These are phyloP conservation scores for Mellivora capensis DNA, from an alignment of 2,113 vertebrate genomes.

Conservation along the genomic window DNA sequence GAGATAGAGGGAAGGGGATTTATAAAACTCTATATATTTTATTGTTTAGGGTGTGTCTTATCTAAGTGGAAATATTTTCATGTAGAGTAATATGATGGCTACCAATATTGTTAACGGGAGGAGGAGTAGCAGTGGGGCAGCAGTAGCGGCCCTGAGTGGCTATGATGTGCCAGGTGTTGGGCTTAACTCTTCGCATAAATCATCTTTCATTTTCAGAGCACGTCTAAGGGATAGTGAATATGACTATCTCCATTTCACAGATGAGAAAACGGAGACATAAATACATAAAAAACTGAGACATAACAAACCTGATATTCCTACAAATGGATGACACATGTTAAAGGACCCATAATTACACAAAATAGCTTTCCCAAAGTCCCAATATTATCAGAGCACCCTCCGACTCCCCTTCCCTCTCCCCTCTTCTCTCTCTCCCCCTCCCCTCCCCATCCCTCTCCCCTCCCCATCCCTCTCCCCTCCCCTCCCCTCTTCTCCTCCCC, in stretches of 20 bases:
- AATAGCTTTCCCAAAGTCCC: neutral
- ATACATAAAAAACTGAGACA: neutral
- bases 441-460: neutral
- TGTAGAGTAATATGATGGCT: neutral
- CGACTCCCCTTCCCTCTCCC: too few species aligned
- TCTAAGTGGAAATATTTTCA: neutral
- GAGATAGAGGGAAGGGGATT: neutral
- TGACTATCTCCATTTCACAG: neutral
- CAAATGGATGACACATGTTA: too few species aligned
- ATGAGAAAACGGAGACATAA: neutral
- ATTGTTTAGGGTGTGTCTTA: neutral
- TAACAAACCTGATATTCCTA: too few species aligned
- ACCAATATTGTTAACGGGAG: neutral
- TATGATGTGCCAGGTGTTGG: neutral
- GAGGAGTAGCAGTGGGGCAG: too few species aligned
- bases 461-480: neutral
- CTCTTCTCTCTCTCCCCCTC: neutral
- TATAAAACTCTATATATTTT: neutral
- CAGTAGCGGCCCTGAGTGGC: neutral
- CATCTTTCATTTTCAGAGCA: neutral
- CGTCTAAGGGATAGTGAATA: neutral
- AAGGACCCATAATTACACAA: neutral
- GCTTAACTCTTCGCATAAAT: neutral
- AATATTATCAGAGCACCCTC: neutral
- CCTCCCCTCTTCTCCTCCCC: fast-evolving